phyloP scores from a whole-genome alignment of 2,797 vertebrate genomes.

The Cirrhinus molitorella region DNA sequence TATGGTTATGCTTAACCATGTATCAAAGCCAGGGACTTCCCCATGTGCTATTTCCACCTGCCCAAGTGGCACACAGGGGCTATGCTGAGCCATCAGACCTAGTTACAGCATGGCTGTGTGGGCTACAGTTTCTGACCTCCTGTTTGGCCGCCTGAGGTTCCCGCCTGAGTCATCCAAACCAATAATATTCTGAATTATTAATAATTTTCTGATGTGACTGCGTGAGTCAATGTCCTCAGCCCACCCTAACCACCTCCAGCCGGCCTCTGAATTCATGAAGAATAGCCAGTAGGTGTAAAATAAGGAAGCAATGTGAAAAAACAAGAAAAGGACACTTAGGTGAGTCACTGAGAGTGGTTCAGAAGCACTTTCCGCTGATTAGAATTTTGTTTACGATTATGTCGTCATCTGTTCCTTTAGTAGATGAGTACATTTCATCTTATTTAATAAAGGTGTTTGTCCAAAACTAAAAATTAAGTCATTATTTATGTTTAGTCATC shows the following conservation, averaged over 20 bases:
- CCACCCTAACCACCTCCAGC: constrained; percentile 28
- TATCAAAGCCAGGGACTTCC: constrained; percentile 75
- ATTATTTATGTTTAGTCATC: neutral
- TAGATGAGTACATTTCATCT: neutral
- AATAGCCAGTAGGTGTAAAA: constrained; percentile 32
- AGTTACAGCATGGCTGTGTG: constrained; percentile 54
- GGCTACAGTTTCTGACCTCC: constrained; percentile 62
- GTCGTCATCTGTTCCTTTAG: neutral
- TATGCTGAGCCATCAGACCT: neutral
- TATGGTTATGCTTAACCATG: neutral
- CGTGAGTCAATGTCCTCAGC: constrained; percentile 31
- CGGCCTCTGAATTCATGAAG: neutral
- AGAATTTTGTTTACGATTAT: neutral
- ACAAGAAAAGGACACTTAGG: neutral
- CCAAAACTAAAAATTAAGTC: neutral
- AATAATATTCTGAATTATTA: constrained; percentile 10
- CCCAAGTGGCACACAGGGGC: neutral
- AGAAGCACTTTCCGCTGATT: constrained; percentile 1
- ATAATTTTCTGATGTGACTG: constrained; percentile 1
- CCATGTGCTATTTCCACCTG: constrained; percentile 74
- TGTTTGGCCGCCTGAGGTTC: constrained; percentile 49
- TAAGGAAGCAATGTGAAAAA: neutral
- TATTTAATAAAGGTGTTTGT: neutral
- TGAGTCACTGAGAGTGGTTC: neutral
- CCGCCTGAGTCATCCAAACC: constrained; percentile 43